Percentiles rank a stretch among this genome's conserved stretches.
Conservation (phyloP, 1,140 invertebrate genomes). For the Brachionus sp. region DNA sequence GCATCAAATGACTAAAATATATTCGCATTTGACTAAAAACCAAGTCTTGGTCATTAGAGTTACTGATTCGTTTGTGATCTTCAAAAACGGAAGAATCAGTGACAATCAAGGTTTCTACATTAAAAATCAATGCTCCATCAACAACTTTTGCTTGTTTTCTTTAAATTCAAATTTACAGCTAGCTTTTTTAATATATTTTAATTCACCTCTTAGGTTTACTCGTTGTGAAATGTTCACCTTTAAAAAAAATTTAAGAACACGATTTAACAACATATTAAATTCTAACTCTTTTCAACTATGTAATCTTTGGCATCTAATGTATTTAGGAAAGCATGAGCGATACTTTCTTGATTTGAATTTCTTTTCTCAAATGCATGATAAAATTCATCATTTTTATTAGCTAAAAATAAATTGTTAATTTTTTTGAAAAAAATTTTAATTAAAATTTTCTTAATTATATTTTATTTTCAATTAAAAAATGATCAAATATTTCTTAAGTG, state of each 20-base stretch:
- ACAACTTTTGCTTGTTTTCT: not conserved
- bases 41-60: not conserved
- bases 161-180: not conserved
- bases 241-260: not conserved
- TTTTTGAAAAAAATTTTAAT: not conserved
- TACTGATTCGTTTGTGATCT: not conserved
- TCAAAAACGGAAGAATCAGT: constrained; percentile 22
- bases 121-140: not conserved
- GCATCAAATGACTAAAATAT: constrained; percentile 2
- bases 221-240: not conserved
- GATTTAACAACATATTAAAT: not conserved
- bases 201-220: not conserved
- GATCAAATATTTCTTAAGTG: too few relatives aligned
- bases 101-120: constrained; percentile 8
- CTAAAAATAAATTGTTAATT: not conserved
- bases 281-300: not conserved
- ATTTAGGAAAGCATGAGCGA: not conserved
- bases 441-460: not conserved
- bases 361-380: constrained; percentile 10
- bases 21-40: constrained; percentile 35
- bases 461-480: too few relatives aligned
- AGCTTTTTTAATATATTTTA: not conserved
- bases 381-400: not conserved
- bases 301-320: not conserved
- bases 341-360: not conserved